Conservation (phyloP, 2,797 vertebrate genomes). For the Sebastes minor region DNA sequence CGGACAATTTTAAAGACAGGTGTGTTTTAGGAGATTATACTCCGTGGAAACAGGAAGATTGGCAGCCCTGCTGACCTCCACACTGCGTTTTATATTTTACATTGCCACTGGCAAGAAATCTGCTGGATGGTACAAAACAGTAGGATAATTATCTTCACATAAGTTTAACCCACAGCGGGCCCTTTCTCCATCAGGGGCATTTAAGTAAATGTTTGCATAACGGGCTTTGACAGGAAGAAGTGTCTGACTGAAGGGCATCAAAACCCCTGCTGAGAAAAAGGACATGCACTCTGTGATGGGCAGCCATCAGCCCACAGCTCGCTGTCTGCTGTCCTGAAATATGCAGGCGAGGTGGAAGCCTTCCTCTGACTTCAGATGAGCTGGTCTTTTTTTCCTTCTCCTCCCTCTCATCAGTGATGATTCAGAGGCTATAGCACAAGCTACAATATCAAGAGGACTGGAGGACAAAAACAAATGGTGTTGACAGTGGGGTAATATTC, state of each 20-base stretch:
- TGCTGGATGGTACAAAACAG: background rate
- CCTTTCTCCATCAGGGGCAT: background rate
- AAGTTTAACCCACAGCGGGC: background rate
- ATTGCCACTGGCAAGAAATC: background rate
- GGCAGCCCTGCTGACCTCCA: background rate
- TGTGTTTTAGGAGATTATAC: background rate
- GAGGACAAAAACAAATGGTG: background rate
- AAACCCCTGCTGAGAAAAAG: conserved; percentile 2
- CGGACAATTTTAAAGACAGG: background rate
- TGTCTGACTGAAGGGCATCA: background rate
- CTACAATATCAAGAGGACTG: background rate
- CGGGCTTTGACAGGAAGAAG: background rate
- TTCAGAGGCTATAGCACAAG: background rate
- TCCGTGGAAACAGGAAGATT: background rate
- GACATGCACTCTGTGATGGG: conserved; percentile 10
- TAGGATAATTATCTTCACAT: background rate
- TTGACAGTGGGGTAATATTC: background rate
- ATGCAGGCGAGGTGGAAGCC: conserved; percentile 14
- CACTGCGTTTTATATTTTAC: background rate
- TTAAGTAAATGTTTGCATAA: conserved; percentile 11
- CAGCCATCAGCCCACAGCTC: conserved; percentile 3
- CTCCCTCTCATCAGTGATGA: background rate
- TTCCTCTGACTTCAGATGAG: conserved; percentile 24
- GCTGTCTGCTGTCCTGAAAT: conserved; percentile 24
- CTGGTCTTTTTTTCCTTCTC: background rate